Percentiles rank a stretch among this genome's conserved stretches.
phyloP scores from a whole-genome alignment of 2,888 invertebrate species.

The Celastrina argiolus region DNA sequence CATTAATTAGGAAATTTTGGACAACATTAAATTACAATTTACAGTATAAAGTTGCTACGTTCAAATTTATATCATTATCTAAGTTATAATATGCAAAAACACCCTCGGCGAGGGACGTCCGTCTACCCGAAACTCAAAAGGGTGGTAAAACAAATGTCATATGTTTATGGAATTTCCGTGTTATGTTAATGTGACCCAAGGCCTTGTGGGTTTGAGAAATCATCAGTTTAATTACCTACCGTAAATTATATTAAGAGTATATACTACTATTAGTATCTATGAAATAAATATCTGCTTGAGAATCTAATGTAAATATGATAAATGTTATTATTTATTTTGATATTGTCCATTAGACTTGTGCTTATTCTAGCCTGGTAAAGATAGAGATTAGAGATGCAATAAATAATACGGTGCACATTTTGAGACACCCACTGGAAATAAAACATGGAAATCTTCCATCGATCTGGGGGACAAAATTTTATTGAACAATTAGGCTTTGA shows the following conservation, averaged over 20 bases:
- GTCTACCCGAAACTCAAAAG: slow-evolving; percentile 52
- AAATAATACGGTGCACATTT: too few species aligned
- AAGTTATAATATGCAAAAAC: slow-evolving; percentile 46
- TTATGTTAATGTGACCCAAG: slow-evolving; percentile 65
- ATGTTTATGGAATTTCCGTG: slow-evolving; percentile 73
- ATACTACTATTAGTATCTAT: too few species aligned
- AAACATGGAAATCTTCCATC: too few species aligned
- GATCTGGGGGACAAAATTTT: too few species aligned
- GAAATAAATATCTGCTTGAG: not conserved
- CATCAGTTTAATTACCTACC: slow-evolving; percentile 21
- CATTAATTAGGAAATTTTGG: too few species aligned
- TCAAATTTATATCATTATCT: slow-evolving; percentile 28
- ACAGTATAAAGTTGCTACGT: slow-evolving; percentile 13
- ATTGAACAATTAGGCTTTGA: too few species aligned
- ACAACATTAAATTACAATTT: slow-evolving; percentile 2
- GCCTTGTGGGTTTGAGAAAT: slow-evolving; percentile 38
- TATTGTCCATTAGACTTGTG: too few species aligned
- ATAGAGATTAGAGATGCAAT: too few species aligned
- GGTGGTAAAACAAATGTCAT: slow-evolving; percentile 70
- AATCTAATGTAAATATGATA: not conserved
- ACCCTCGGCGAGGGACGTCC: slow-evolving; percentile 49
- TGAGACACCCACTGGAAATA: too few species aligned
- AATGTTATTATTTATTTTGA: too few species aligned
- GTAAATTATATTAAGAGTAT: slow-evolving; percentile 3
- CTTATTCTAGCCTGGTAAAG: too few species aligned